Evolutionary conservation across 2,888 invertebrate genomes (phyloP), one percentile per base, ranked within the genome.

Genomic region (Electrophaes corylata): DNA sequence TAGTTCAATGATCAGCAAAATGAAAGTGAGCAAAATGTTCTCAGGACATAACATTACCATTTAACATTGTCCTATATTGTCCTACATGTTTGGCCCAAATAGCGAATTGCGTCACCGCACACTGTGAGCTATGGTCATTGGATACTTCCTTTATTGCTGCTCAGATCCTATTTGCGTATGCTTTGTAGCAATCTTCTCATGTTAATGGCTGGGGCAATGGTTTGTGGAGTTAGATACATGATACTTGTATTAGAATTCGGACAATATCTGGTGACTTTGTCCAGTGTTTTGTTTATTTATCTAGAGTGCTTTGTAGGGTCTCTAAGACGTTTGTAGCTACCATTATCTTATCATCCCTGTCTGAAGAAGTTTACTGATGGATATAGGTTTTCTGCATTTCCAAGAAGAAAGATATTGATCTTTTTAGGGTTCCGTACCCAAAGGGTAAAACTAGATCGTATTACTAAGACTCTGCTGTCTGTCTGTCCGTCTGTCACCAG

Each of bases 121-220:
- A 53, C 63, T 70, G 67, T 76, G 78, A 79, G 72, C 71, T 69
- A 79, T 78, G 75, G 73, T 80, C 74, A 80, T 83, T 80, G 81
- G 71, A 58, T 60, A 70, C 73, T 74, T 79, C 79, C 77, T 73
- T 65, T 73, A 69, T 70, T 65, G 62, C 70, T 35, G 62, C 69
- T 31, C 48, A 26, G 57, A 29, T 64, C 50, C 56, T 72, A 69
- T 73, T 70, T 65, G 66, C 65, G 61, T 69, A 65, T 64, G 67
- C 59, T 56, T 58, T 49, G 55, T 51, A 23, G 58, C 56, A 55
- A 57, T 57, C 55, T 55, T 51, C 60, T 64, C 43, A 62, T 62
- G 51, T 45, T 66, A 57, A 59, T 62, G 56, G 57, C 47, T 33
- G 23, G 46, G 43, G 16, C 31, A 39, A 47, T 59, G 53, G 49